Conservation (phyloP, 2,797 vertebrate species). For the Oreortyx pictus region DNA sequence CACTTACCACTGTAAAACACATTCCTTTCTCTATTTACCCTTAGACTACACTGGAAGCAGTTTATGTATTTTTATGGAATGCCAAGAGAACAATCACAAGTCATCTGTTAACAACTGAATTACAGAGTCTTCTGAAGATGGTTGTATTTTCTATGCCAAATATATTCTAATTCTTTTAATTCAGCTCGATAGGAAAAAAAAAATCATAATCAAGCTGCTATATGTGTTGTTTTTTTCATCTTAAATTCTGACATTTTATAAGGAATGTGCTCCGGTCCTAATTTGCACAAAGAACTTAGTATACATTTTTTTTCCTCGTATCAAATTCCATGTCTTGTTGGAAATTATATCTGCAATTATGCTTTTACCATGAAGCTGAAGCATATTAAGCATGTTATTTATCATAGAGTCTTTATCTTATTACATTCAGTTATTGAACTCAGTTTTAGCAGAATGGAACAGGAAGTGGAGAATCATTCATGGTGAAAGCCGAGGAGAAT, state of each 20-base stretch:
- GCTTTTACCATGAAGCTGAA: conserved; percentile 33
- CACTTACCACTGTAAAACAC: not conserved
- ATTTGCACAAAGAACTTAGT: conserved; percentile 38
- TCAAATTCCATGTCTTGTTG: conserved; percentile 36
- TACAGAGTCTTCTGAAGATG: not conserved
- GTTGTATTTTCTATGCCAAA: conserved; percentile 44
- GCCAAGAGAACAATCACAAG: conserved; percentile 18
- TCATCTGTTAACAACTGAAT: conserved; percentile 1
- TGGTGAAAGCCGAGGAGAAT: not conserved
- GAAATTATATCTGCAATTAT: conserved; percentile 39
- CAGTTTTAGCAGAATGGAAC: not conserved
- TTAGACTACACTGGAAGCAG: not conserved
- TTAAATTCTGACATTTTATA: conserved; percentile 45
- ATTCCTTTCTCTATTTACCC: not conserved
- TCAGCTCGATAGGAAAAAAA: conserved; percentile 3
- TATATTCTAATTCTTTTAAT: conserved; percentile 3
- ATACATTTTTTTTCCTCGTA: conserved; percentile 2
- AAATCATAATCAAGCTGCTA: not conserved
- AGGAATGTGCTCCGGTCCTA: not conserved
- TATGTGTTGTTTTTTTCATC: conserved; percentile 36
- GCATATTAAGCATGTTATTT: conserved; percentile 36
- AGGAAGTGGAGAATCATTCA: not conserved
- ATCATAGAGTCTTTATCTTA: conserved; percentile 31
- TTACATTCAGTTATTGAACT: conserved; percentile 25
- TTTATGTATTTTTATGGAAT: conserved; percentile 28